Evolutionary conservation across 2,888 invertebrate genomes (phyloP), one percentile per base, ranked within the genome.

Genomic region (Encarsia formosa): DNA sequence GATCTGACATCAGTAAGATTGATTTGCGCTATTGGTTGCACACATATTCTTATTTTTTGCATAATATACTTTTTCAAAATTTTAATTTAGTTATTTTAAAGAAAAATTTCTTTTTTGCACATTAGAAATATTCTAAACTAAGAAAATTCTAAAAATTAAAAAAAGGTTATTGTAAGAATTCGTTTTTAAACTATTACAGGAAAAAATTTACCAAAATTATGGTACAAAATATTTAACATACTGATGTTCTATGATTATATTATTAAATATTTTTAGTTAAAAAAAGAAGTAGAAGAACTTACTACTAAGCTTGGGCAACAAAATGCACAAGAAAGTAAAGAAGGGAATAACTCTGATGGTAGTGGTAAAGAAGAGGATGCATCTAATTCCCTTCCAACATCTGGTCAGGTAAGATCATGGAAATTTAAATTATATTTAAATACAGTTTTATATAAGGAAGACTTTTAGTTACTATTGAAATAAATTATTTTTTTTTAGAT

Each of bases 201-300:
- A n/a, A n/a, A n/a, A n/a, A n/a, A n/a, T n/a, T n/a, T n/a, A n/a
- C n/a, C n/a, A n/a, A n/a, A n/a, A n/a, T n/a, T n/a, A n/a, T n/a
- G n/a, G n/a, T n/a, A n/a, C n/a, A 49, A 41, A 9, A 22, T 40
- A 34, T 31, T 42, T 37, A 9, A 31, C 35, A 39, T 0, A 40
- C 39, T 8, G 8, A 19, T 45, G 26, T 35, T 31, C 16, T 34
- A 52, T 23, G 34, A 34, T 40, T n/a, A n/a, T 45, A 26, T 15
- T 38, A 26, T 50, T 49, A 50, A 22, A 57, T 40, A 16, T 20
- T 65, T 67, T 18, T 54, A 79, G 77, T 62, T 85, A 54, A 80
- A 83, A 42, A 85, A 85, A 66, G 86, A 86, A 67, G 71, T 84
- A 5, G 86, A 86, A 59, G 86, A 86, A 34, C 61, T 84, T 3